A percentile compares a stretch with the other conserved stretches of the same genome.
phyloP scores from a whole-genome alignment of 2,113 vertebrate species.

The Lycocorax pyrrhopterus region DNA sequence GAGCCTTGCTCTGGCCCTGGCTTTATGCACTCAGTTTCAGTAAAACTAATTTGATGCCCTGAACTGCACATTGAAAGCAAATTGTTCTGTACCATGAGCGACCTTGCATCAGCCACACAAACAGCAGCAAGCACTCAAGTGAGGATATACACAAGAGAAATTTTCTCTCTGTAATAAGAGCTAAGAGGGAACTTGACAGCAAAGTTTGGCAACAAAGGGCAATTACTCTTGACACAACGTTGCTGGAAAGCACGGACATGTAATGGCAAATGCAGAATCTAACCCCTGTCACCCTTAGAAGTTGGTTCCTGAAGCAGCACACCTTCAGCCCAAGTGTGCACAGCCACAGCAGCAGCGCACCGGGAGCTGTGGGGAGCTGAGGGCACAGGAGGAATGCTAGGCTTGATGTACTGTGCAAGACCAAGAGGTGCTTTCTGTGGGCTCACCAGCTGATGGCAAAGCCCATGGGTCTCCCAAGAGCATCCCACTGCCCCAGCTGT shows the following conservation, averaged over 20 bases:
- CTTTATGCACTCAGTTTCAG: neutral
- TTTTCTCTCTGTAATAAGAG: neutral
- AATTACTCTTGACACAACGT: neutral
- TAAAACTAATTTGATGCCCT: neutral
- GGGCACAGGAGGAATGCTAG: neutral
- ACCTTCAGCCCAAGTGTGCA: neutral
- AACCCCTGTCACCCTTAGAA: neutral
- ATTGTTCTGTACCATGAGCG: neutral
- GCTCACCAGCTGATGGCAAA: neutral
- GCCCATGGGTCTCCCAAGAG: neutral
- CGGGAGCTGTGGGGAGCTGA: neutral
- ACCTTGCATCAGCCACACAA: neutral
- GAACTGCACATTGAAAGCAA: neutral
- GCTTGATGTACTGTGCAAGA: neutral
- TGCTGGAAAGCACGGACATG: neutral
- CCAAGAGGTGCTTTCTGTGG: neutral
- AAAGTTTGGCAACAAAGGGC: neutral
- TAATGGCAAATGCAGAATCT: neutral
- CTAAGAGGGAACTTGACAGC: neutral
- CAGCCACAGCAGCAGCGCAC: accelerated
- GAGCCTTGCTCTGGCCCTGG: neutral
- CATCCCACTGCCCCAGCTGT: neutral
- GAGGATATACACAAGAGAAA: neutral
- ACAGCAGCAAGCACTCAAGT: neutral
- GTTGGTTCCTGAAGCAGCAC: neutral